These are phyloP conservation scores for Drosophila tanythrix DNA, from an alignment of 2,888 invertebrate genomes.

Conservation along the genomic window DNA sequence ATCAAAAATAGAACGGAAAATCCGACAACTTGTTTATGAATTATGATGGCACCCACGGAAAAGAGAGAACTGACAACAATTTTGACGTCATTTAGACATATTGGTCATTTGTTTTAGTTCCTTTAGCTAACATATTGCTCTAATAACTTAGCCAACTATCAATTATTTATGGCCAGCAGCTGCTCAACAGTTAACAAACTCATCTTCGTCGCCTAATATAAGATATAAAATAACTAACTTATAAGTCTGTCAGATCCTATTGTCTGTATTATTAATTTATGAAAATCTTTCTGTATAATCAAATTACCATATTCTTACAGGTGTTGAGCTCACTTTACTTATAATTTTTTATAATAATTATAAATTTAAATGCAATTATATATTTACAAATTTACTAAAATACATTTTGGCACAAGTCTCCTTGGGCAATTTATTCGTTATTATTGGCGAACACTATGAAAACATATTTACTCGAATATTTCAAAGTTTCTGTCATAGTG, in stretches of 20 bases:
- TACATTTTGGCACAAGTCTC: neutral
- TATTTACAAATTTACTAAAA: neutral
- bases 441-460: neutral
- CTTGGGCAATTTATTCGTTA: neutral
- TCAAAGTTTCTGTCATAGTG: neutral
- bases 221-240: too few species aligned
- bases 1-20: neutral
- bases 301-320: neutral
- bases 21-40: constrained; percentile 30
- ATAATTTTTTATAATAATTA: neutral
- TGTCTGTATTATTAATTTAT: too few species aligned
- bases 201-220: neutral
- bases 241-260: too few species aligned
- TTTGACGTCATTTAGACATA: constrained; percentile 73
- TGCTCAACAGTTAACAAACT: constrained; percentile 6
- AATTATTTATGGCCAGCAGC: constrained; percentile 44
- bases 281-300: neutral
- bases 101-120: constrained; percentile 68
- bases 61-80: constrained; percentile 44
- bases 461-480: neutral
- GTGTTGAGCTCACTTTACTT: neutral
- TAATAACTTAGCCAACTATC: constrained; percentile 37
- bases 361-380: neutral
- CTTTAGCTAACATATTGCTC: constrained; percentile 44
- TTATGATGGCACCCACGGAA: constrained; percentile 43